phyloP scores from a whole-genome alignment of 1,140 invertebrate genomes.

The Dendrolimus punctatus region DNA sequence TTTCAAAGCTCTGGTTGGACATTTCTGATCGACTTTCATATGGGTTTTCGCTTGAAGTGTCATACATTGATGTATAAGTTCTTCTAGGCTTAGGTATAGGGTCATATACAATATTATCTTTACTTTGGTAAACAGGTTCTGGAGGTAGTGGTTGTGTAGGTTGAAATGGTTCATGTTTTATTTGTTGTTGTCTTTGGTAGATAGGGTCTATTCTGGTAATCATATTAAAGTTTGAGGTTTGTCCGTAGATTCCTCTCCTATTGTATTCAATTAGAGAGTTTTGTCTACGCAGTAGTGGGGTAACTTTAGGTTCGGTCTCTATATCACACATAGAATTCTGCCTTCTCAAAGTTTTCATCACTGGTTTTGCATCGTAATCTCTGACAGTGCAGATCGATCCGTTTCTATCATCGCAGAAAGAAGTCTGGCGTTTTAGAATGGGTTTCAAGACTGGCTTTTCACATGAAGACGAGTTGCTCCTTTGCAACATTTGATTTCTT shows the following conservation, averaged over 20 bases:
- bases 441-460: conserved; percentile 64
- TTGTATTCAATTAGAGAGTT: conserved; percentile 71
- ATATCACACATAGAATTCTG: conserved; percentile 70
- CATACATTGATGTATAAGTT: conserved; percentile 61
- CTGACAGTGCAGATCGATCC: conserved; percentile 54
- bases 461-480: conserved; percentile 69
- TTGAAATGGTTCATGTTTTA: conserved; percentile 66
- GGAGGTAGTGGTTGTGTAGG: conserved; percentile 65
- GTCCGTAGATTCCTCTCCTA: conserved; percentile 57
- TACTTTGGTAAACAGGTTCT: conserved; percentile 67
- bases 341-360: conserved; percentile 46
- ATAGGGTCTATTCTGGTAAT: conserved; percentile 72
- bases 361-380: conserved; percentile 60
- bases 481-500: conserved; percentile 63
- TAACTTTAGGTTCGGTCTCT: conserved; percentile 70
- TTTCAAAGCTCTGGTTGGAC: conserved; percentile 55
- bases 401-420: conserved; percentile 64
- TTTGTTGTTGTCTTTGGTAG: conserved; percentile 69
- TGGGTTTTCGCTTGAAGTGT: conserved; percentile 57
- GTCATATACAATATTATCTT: conserved; percentile 62
- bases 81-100: conserved; percentile 66
- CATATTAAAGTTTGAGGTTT: conserved; percentile 65
- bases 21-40: conserved; percentile 59
- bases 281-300: conserved; percentile 66
- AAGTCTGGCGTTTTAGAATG: conserved; percentile 66